Evolutionary conservation across 2,797 vertebrate species (phyloP).

Genomic region (Chaunax sp.): DNA sequence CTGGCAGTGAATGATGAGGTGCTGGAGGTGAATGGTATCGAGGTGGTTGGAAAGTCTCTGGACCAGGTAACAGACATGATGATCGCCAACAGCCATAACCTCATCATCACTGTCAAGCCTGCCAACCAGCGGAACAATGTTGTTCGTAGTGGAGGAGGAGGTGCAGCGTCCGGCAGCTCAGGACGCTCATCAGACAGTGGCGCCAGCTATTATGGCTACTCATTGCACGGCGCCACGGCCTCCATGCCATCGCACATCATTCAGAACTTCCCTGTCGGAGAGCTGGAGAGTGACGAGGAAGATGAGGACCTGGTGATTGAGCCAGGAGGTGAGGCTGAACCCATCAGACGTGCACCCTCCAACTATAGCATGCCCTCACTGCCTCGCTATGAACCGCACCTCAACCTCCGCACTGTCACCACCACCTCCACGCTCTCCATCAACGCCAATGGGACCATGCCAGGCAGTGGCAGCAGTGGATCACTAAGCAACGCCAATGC

Average conservation of each 20-base stretch:
- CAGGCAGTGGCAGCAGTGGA: slow-evolving; percentile 72
- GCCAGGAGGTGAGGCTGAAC: slow-evolving; percentile 79
- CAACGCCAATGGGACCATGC: slow-evolving; percentile 86
- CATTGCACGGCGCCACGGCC: slow-evolving; percentile 34
- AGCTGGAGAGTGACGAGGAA: slow-evolving; percentile 91
- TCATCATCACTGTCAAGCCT: slow-evolving; percentile 96
- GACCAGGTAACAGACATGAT: slow-evolving; percentile 99
- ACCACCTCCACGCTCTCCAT: slow-evolving; percentile 39
- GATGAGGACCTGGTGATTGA: slow-evolving; percentile 96
- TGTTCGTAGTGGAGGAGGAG: slow-evolving; percentile 86
- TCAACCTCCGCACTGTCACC: slow-evolving; percentile 78
- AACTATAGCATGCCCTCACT: slow-evolving; percentile 86
- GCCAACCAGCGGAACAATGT: slow-evolving; percentile 98
- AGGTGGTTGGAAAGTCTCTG: slow-evolving; percentile 94
- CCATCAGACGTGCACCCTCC: slow-evolving; percentile 78
- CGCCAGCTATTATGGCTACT: slow-evolving; percentile 84
- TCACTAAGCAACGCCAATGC: slow-evolving; percentile 66
- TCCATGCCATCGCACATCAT: slow-evolving; percentile 82
- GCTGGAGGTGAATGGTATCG: slow-evolving; percentile 96
- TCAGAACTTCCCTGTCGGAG: slow-evolving; percentile 87
- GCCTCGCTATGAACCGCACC: slow-evolving; percentile 88
- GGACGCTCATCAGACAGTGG: slow-evolving; percentile 94
- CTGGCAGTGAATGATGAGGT: slow-evolving; percentile 97
- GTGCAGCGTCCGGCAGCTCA: slow-evolving; percentile 92
- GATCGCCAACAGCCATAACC: slow-evolving; percentile 98